These are phyloP conservation scores for Hylia prasina DNA, from an alignment of 2,113 vertebrate genomes.

Conservation along the genomic window DNA sequence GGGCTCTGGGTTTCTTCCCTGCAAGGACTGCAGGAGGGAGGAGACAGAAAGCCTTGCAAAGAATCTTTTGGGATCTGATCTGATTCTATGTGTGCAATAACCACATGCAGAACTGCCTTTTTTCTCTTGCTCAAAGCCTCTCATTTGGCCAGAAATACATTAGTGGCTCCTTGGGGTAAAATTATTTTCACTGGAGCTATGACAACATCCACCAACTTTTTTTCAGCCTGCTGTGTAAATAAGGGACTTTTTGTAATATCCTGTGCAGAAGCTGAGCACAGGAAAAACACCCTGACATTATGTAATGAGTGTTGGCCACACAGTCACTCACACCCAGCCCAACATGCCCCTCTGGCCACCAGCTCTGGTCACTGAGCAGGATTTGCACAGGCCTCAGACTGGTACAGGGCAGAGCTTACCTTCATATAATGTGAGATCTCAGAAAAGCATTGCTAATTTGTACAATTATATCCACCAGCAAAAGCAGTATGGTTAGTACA, in stretches of 20 bases:
- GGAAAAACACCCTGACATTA: neutral
- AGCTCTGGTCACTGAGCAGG: neutral
- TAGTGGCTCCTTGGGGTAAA: neutral
- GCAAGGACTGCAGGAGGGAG: neutral
- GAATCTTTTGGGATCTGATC: neutral
- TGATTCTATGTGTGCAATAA: neutral
- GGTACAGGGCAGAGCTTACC: neutral
- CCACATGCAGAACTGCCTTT: neutral
- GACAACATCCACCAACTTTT: neutral
- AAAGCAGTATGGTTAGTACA: neutral
- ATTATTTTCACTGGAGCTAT: neutral
- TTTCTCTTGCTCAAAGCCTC: neutral
- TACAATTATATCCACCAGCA: neutral
- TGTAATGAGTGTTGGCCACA: neutral
- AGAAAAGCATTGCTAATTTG: neutral
- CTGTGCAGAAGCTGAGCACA: neutral
- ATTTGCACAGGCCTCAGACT: neutral
- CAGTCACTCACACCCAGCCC: neutral
- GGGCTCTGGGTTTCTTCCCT: neutral
- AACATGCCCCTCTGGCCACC: fast-evolving
- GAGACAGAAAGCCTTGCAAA: neutral
- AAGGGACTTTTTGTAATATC: neutral
- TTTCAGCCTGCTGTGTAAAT: neutral
- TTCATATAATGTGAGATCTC: neutral
- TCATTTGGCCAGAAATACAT: neutral